phyloP scores from a whole-genome alignment of 2,888 invertebrate species.

The Mamestra brassicae region DNA sequence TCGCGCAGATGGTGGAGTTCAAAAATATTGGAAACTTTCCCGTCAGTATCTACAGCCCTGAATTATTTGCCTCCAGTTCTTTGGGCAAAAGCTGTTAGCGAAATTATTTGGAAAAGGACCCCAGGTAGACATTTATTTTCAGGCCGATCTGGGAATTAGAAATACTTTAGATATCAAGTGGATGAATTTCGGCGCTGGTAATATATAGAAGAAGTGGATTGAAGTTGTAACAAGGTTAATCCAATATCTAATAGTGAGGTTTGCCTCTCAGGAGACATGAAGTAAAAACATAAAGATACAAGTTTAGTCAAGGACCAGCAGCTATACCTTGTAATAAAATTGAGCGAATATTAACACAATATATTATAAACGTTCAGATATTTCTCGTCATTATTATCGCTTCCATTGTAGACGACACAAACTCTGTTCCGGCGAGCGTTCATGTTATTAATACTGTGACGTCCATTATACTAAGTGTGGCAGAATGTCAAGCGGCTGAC shows the following conservation, averaged over 20 bases:
- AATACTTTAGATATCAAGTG: constrained; percentile 45
- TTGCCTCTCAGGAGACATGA: neutral
- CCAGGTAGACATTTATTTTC: constrained; percentile 60
- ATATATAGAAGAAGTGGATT: constrained; percentile 36
- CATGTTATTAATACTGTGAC: constrained; percentile 57
- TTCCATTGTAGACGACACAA: constrained; percentile 11
- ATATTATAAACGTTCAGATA: neutral
- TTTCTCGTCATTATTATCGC: constrained; percentile 13
- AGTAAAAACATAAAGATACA: neutral
- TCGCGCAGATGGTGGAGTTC: constrained; percentile 74
- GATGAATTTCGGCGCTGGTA: constrained; percentile 21
- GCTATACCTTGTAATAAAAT: neutral
- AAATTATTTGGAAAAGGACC: constrained; percentile 63
- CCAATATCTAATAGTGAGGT: constrained; percentile 21
- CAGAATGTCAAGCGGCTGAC: constrained; percentile 64
- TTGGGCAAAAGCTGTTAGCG: constrained; percentile 57
- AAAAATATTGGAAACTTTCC: constrained; percentile 77
- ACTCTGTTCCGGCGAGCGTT: constrained; percentile 9
- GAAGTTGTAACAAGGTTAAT: constrained; percentile 26
- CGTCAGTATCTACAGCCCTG: constrained; percentile 60
- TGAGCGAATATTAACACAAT: neutral
- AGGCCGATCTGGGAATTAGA: constrained; percentile 53
- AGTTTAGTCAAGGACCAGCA: neutral
- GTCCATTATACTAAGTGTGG: constrained; percentile 59
- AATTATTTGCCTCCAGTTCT: constrained; percentile 66